Percentiles rank a stretch among this genome's conserved stretches.
Conservation (phyloP, 2,888 invertebrate species). For the Bellardia pandia region DNA sequence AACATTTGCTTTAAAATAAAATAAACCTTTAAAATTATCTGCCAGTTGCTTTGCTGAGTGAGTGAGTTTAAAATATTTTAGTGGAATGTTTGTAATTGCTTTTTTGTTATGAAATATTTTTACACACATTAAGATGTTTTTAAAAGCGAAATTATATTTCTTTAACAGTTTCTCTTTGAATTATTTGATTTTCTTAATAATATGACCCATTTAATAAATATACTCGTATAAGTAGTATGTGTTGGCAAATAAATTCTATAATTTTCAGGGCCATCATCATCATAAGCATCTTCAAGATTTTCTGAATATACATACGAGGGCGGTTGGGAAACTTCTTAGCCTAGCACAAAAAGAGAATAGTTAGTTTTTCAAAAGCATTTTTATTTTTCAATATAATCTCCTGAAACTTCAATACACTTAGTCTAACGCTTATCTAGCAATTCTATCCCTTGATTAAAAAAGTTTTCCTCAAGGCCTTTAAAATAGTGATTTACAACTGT, state of each 20-base stretch:
- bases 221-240: not conserved
- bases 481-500: no score
- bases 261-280: constrained; percentile 51
- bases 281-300: constrained; percentile 44
- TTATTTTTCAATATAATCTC: no score
- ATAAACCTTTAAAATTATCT: no score
- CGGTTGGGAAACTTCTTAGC: no score
- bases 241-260: constrained; percentile 43
- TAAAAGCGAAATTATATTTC: constrained; percentile 48
- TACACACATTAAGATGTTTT: not conserved
- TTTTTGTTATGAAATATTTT: constrained; percentile 14
- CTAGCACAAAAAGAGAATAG: no score
- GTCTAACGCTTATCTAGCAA: no score
- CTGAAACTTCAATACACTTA: no score
- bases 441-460: no score
- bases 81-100: not conserved
- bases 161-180: constrained; percentile 60
- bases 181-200: constrained; percentile 39
- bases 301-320: not conserved
- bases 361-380: no score
- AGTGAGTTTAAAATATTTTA: no score
- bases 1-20: not conserved
- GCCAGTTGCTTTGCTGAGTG: no score
- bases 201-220: constrained; percentile 49
- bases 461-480: no score